Percentiles rank a stretch among this genome's conserved stretches.
These are phyloP conservation scores for Ectemnius lituratus DNA, from an alignment of 2,888 invertebrate species.

Conservation along the genomic window DNA sequence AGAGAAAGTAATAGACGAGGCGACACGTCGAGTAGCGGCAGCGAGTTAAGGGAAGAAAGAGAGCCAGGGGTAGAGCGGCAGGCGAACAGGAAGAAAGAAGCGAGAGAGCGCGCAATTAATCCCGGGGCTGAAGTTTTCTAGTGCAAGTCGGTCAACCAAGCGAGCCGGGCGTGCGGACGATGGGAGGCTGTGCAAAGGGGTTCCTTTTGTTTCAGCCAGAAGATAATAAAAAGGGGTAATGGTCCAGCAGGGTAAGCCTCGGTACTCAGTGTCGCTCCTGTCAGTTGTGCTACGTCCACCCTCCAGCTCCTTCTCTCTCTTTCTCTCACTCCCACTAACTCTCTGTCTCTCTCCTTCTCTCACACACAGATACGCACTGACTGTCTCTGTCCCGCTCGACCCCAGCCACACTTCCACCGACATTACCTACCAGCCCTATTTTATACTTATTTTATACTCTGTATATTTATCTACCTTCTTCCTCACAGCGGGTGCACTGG, in stretches of 20 bases:
- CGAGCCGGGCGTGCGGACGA: slow-evolving; percentile 24
- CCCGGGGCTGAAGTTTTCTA: slow-evolving; percentile 51
- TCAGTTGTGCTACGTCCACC: slow-evolving; percentile 39
- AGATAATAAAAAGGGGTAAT: slow-evolving; percentile 63
- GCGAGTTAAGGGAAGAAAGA: not conserved
- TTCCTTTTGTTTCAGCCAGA: slow-evolving; percentile 57
- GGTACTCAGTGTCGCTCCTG: slow-evolving; percentile 47
- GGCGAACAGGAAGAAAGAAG: slow-evolving; percentile 13
- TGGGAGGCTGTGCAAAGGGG: slow-evolving; percentile 33
- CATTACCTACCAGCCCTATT: slow-evolving; percentile 26
- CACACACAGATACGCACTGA: too few relatives aligned
- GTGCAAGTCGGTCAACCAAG: slow-evolving; percentile 55
- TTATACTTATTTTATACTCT: slow-evolving; percentile 41
- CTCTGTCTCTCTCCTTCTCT: not conserved
- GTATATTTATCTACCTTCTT: slow-evolving; percentile 48
- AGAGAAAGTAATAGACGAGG: slow-evolving; percentile 21
- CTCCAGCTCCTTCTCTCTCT: not conserved
- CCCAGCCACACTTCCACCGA: slow-evolving; percentile 25
- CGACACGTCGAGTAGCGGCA: slow-evolving; percentile 28
- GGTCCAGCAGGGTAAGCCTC: slow-evolving; percentile 48
- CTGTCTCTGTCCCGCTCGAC: slow-evolving; percentile 14
- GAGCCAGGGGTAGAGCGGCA: not conserved
- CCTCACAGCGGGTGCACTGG: slow-evolving; percentile 28
- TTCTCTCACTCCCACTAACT: not conserved
- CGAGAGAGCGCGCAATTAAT: slow-evolving; percentile 56